Evolutionary conservation across 2,797 vertebrate species (phyloP), one percentile per base, ranked within the genome.

Genomic region (Lutjanus campechanus): DNA sequence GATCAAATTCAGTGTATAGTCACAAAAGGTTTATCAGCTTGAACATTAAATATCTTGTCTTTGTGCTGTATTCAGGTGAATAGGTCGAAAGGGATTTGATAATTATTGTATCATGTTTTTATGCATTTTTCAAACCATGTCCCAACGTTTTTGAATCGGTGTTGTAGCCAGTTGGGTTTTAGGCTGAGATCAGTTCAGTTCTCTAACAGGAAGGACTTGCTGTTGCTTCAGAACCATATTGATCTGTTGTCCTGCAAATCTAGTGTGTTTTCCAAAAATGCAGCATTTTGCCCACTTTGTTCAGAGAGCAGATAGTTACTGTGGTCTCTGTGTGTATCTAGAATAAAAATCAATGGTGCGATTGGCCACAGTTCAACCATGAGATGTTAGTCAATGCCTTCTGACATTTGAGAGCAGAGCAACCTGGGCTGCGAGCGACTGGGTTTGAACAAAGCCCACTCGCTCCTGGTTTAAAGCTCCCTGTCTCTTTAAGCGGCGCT

Each of bases 401-500:
- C 55, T 77, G 77, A 67, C 41, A 2, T 81, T 81, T 73, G 12
- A 65, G 10, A 68, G 63, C 50, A 25, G 1, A 51, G 54, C 7
- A 65, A 65, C 56, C 46, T 10, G 17, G 10, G 51, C 44, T 5
- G 54, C 47, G 71, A 59, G 17, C 67, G 19, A 10, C 50, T 49
- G 12, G 29, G 41, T 62, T 50, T 29, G 53, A 63, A 73, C 43
- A n/a, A 41, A 78, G 65, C 47, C 29, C 61, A 46, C 29, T 3
- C 3, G 55, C 78, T 69, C 54, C 41, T 10, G 59, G 11, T 56
- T 76, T 47, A 60, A 56, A 46, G 84, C 72, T 58, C 44, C 19
- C 89, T 91, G 89, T 91, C 88, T 85, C 93, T 94, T 94, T 92
- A 94, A 93, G 88, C 71, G 12, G 59, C 83, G 61, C 87, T 89